These are phyloP conservation scores for Stenichneumon culpator DNA, from an alignment of 2,888 invertebrate species.

Conservation along the genomic window DNA sequence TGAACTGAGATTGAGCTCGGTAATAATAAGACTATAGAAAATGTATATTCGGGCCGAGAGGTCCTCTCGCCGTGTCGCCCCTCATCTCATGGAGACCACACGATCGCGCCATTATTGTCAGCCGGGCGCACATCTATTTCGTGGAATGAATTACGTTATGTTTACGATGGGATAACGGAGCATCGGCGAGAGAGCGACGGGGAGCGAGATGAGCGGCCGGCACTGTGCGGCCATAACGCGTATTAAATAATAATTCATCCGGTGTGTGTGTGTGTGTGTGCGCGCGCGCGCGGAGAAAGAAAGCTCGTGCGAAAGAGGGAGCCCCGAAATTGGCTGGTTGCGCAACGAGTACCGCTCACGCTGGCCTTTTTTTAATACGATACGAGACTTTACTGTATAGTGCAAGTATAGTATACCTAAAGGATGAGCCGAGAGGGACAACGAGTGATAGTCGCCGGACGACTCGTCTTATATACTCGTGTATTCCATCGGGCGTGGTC, in stretches of 20 bases:
- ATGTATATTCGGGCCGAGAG: conserved; percentile 38
- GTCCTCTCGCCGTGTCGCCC: conserved; percentile 56
- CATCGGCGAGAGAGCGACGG: conserved; percentile 37
- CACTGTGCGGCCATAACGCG: conserved; percentile 66
- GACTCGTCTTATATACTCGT: conserved; percentile 50
- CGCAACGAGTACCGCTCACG: conserved; percentile 63
- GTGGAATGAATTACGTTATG: conserved; percentile 72
- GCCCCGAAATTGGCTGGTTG: conserved; percentile 64
- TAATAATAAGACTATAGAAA: conserved; percentile 33
- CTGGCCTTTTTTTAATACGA: conserved; percentile 30
- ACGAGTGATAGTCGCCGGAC: conserved; percentile 19
- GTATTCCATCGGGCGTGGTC: conserved; percentile 70
- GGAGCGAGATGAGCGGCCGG: conserved; percentile 41
- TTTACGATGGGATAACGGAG: conserved; percentile 72
- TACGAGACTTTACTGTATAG: conserved; percentile 10
- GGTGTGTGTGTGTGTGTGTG: conserved; percentile 13
- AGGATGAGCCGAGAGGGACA: conserved; percentile 15
- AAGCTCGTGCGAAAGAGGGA: conserved; percentile 42
- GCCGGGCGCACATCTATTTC: conserved; percentile 62
- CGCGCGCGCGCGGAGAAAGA: conserved; percentile 49
- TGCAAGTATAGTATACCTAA: conserved; percentile 10
- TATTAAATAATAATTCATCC: conserved; percentile 75
- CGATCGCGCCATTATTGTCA: conserved; percentile 66
- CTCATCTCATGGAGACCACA: conserved; percentile 44
- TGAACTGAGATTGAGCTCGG: conserved; percentile 28